These are phyloP conservation scores for Euphydryas editha DNA, from an alignment of 2,888 invertebrate species.

Conservation along the genomic window DNA sequence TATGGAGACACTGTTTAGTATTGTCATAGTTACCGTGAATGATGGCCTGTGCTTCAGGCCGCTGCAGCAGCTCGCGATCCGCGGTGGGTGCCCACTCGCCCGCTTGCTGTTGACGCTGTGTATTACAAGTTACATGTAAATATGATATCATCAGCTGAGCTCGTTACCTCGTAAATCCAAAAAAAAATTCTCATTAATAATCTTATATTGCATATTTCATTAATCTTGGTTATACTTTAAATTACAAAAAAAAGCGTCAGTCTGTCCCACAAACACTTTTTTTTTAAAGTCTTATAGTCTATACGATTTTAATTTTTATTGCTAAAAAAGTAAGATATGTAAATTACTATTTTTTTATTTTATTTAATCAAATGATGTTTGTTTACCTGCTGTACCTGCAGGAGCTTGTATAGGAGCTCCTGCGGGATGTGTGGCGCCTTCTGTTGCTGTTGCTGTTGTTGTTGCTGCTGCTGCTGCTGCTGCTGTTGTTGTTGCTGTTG, in stretches of 20 bases:
- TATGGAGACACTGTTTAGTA: no score
- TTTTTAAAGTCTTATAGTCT: no score
- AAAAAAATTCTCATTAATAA: no score
- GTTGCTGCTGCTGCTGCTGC: constrained; percentile 70
- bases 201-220: no score
- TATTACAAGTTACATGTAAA: not conserved
- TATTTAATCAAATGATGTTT: not conserved
- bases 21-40: constrained; percentile 83
- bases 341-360: not conserved
- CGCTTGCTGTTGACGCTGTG: constrained; percentile 40
- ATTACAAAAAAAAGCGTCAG: no score
- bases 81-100: constrained; percentile 26
- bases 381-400: constrained; percentile 80
- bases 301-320: no score
- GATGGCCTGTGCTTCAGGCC: constrained; percentile 91
- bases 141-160: not conserved
- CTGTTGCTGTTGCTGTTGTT: constrained; percentile 64
- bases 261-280: no score
- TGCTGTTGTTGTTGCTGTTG: constrained; percentile 53
- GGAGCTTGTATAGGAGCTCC: constrained; percentile 83
- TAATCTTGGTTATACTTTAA: no score
- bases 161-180: no score
- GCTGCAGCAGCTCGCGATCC: constrained; percentile 86
- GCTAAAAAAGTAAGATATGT: not conserved
- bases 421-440: constrained; percentile 86